Conservation (phyloP, 2,888 invertebrate genomes). For the Eupithecia centaureata region DNA sequence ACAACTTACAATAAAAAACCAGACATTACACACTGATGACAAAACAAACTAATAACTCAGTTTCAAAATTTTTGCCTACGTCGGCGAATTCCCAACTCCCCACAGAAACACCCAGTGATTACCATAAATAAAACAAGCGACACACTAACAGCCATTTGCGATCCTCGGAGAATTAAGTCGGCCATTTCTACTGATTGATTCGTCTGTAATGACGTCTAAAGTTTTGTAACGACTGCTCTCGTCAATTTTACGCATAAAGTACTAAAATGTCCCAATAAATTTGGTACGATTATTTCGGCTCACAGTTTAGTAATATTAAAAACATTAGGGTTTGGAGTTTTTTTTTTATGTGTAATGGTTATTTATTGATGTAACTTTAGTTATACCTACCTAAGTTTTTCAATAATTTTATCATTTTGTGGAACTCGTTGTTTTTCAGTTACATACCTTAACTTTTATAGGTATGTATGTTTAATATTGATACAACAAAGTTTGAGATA, state of each 20-base stretch:
- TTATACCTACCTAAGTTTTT: not conserved
- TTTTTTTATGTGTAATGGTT: constrained; percentile 61
- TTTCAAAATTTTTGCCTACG: not conserved
- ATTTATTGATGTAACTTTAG: constrained; percentile 35
- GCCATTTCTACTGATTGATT: constrained; percentile 74
- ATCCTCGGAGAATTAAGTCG: constrained; percentile 57
- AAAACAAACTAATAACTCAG: not conserved
- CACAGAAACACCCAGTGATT: constrained; percentile 50
- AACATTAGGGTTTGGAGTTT: constrained; percentile 47
- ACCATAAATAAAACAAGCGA: constrained; percentile 65
- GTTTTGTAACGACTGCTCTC: constrained; percentile 69
- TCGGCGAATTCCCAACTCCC: not conserved
- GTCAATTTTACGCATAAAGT: constrained; percentile 72
- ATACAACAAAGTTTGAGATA: too few relatives aligned
- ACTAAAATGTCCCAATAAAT: constrained; percentile 68
- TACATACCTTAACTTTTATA: too few relatives aligned
- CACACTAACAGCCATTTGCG: constrained; percentile 50
- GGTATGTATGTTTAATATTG: too few relatives aligned
- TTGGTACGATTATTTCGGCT: constrained; percentile 67
- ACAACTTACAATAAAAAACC: not conserved
- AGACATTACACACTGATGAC: not conserved
- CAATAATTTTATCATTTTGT: not conserved
- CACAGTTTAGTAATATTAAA: constrained; percentile 60
- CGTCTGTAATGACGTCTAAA: constrained; percentile 73
- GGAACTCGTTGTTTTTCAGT: not conserved